Percentiles rank a stretch among this genome's conserved stretches.
Conservation (phyloP, 2,888 invertebrate species). For the Acholoe squamosa region DNA sequence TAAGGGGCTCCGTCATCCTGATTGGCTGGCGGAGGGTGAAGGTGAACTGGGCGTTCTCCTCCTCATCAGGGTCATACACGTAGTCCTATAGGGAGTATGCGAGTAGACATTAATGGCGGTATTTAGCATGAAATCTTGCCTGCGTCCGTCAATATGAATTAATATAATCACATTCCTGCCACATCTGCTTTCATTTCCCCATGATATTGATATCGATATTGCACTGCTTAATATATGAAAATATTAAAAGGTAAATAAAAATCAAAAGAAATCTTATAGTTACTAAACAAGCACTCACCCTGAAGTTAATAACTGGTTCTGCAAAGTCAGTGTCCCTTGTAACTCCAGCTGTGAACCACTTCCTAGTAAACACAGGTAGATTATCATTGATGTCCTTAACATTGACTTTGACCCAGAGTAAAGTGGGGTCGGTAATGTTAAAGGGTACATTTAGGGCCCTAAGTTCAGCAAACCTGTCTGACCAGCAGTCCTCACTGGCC, state of each 20-base stretch:
- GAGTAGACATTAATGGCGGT: no score
- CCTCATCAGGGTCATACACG: constrained; percentile 91
- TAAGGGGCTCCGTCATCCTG: constrained; percentile 69
- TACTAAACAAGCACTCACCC: constrained; percentile 43
- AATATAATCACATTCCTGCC: neutral
- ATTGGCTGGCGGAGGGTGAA: constrained; percentile 71
- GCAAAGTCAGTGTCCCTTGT: constrained; percentile 97
- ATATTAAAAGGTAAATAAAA: no score
- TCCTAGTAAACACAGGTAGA: constrained; percentile 90
- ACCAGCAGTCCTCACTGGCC: constrained; percentile 76
- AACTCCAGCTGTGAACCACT: constrained; percentile 94
- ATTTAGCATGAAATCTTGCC: no score
- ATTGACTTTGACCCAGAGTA: constrained; percentile 76
- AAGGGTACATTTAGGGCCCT: constrained; percentile 66
- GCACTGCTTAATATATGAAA: no score
- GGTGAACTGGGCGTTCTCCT: constrained; percentile 84
- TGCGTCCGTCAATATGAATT: no score
- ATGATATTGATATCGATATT: no score
- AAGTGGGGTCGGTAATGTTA: constrained; percentile 69
- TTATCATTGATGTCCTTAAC: constrained; percentile 96
- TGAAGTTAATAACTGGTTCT: constrained; percentile 83
- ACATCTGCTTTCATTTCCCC: neutral
- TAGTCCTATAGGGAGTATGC: constrained; percentile 73
- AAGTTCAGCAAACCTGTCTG: constrained; percentile 29
- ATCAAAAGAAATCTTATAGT: no score